Percentiles rank a stretch among this genome's conserved stretches.
These are phyloP conservation scores for Recurvirostra avosetta DNA, from an alignment of 2,113 vertebrate species.

Conservation along the genomic window DNA sequence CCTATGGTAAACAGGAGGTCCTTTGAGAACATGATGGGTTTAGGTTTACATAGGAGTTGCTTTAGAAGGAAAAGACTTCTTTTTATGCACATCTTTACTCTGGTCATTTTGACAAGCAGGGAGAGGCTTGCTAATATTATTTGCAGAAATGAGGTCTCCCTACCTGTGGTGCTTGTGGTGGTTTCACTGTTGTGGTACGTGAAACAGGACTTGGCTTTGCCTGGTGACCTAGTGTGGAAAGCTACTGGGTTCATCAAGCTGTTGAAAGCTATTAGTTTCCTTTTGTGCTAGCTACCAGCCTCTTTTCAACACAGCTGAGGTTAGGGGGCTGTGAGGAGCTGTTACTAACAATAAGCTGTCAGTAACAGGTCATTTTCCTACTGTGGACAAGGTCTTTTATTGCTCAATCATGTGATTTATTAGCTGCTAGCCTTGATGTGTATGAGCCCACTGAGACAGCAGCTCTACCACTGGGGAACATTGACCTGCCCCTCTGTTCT, in stretches of 20 bases:
- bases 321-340: neutral
- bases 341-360: neutral
- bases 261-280: neutral
- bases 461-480: neutral
- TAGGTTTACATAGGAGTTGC: neutral
- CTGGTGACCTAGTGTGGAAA: neutral
- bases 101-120: neutral
- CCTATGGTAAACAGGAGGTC: neutral
- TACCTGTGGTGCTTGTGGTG: neutral
- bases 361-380: neutral
- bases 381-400: neutral
- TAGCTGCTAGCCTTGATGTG: neutral
- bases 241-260: neutral
- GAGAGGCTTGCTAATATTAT: neutral
- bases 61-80: neutral
- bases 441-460: neutral
- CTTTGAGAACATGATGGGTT: neutral
- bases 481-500: neutral
- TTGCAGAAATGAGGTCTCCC: neutral
- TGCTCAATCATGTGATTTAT: neutral
- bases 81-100: neutral
- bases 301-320: neutral
- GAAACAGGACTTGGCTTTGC: neutral
- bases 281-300: neutral
- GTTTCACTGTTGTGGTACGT: neutral